Conservation (phyloP, 2,113 vertebrate species). For the Anoplopoma fimbria region DNA sequence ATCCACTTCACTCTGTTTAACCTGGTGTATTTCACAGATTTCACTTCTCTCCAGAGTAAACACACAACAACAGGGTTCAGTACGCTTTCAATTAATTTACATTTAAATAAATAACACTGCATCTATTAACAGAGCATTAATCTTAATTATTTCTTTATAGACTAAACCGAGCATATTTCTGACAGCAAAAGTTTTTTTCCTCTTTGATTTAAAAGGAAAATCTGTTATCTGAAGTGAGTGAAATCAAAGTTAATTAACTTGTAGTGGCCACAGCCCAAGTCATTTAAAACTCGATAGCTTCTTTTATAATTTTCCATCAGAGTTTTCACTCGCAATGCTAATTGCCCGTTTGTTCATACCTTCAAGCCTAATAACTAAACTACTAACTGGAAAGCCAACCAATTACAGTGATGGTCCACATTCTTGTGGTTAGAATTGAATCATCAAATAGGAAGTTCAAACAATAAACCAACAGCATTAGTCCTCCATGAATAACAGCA, state of each 20-base stretch:
- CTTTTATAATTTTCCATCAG: constrained; percentile 24
- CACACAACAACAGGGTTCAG: constrained; percentile 18
- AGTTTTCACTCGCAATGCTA: constrained; percentile 36
- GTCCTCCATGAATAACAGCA: constrained; percentile 72
- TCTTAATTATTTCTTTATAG: constrained; percentile 21
- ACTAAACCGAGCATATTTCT: constrained; percentile 4
- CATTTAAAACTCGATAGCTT: constrained; percentile 22
- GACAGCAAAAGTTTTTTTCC: neutral
- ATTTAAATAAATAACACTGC: neutral
- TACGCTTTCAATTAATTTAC: neutral
- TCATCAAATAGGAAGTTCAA: constrained; percentile 66
- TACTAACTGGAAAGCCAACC: constrained; percentile 29
- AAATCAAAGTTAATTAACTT: constrained; percentile 47
- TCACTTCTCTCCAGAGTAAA: constrained; percentile 32
- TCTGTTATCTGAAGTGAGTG: constrained; percentile 3
- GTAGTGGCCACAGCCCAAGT: neutral
- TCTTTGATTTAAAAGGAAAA: constrained; percentile 4
- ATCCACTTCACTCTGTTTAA: constrained; percentile 41
- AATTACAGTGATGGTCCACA: constrained; percentile 48
- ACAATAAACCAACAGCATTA: constrained; percentile 64
- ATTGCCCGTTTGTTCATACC: constrained; percentile 46
- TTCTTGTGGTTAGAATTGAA: constrained; percentile 52
- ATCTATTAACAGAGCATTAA: neutral
- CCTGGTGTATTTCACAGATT: constrained; percentile 31
- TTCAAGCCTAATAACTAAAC: constrained; percentile 47